These are phyloP conservation scores for Eupithecia subumbrata DNA, from an alignment of 2,888 invertebrate genomes.

Conservation along the genomic window DNA sequence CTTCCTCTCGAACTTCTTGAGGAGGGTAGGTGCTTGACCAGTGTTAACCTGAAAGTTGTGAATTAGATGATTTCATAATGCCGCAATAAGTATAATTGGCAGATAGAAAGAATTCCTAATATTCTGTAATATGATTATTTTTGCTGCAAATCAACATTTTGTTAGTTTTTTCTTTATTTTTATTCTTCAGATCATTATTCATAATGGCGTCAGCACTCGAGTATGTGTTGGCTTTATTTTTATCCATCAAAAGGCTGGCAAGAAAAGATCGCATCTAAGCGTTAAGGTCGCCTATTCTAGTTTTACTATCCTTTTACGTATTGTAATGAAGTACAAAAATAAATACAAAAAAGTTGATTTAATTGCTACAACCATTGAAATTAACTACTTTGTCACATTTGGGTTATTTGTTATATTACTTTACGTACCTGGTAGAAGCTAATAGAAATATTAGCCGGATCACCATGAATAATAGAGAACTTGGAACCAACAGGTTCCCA, in stretches of 20 bases:
- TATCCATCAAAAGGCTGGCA: not conserved
- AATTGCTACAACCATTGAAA: not conserved
- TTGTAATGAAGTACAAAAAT: too few species aligned
- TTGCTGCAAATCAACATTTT: too few species aligned
- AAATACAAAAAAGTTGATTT: too few species aligned
- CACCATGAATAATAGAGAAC: conserved; percentile 98
- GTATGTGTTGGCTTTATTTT: not conserved
- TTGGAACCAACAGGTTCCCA: conserved; percentile 99
- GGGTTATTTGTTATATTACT: not conserved
- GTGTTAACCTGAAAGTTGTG: conserved; percentile 83
- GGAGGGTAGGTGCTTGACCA: conserved; percentile 93
- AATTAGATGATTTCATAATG: not conserved
- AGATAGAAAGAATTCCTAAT: not conserved
- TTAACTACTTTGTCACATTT: not conserved
- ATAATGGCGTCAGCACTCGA: not conserved
- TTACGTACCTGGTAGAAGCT: conserved; percentile 90
- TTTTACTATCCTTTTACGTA: not conserved
- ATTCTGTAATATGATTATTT: too few species aligned
- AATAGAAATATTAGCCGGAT: conserved; percentile 91
- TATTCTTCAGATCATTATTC: not conserved
- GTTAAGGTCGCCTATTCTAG: not conserved
- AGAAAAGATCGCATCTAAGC: not conserved
- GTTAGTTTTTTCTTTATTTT: too few species aligned
- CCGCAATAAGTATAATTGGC: not conserved
- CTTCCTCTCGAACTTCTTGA: conserved; percentile 95